Percentiles rank a stretch among this genome's conserved stretches.
phyloP scores from a whole-genome alignment of 2,797 vertebrate genomes.

The Rhynchonycteris naso region DNA sequence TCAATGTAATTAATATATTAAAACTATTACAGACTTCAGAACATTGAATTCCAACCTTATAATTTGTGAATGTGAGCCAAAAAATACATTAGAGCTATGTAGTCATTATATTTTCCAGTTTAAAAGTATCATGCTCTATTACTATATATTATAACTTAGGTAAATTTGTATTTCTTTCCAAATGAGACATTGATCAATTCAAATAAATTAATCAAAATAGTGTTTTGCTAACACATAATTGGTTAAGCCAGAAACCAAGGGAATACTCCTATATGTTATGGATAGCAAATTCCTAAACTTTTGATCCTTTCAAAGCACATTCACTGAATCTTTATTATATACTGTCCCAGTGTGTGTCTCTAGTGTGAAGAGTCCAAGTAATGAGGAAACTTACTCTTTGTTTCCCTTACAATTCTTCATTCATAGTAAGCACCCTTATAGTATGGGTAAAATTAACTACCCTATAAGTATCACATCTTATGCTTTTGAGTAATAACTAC shows the following conservation, averaged over 20 bases:
- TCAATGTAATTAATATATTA: not conserved
- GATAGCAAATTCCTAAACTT: not conserved
- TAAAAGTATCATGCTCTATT: not conserved
- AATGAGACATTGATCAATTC: not conserved
- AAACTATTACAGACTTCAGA: constrained; percentile 15
- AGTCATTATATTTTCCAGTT: not conserved
- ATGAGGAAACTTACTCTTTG: not conserved
- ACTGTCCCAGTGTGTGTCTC: not conserved
- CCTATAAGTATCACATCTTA: not conserved
- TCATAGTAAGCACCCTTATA: not conserved
- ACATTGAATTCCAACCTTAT: not conserved
- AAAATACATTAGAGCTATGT: not conserved
- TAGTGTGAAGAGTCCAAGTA: not conserved
- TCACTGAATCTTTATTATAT: not conserved
- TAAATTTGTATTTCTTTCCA: not conserved
- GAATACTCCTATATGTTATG: not conserved
- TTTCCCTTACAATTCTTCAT: not conserved
- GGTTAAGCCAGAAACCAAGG: constrained; percentile 30
- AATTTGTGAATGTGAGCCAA: not conserved
- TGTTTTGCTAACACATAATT: not conserved
- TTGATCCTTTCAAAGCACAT: not conserved
- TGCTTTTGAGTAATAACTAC: not conserved
- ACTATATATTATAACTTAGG: not conserved
- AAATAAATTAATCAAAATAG: not conserved
- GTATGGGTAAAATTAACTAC: not conserved